Base-by-base conservation (phyloP, 1,140 invertebrate species). In the Drosophila biarmipes region DNA sequence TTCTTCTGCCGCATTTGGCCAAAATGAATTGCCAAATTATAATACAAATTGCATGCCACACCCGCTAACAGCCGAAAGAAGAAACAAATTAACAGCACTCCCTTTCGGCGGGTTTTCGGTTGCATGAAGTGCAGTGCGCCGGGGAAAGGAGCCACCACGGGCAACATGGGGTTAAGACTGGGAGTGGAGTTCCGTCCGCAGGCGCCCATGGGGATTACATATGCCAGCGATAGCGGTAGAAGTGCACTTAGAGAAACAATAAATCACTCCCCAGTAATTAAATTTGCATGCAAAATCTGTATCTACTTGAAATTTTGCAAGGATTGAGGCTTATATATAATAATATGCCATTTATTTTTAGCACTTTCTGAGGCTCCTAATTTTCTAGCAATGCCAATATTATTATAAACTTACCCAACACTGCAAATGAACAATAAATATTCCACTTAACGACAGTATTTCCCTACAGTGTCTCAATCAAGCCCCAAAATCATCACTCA, bases 21-120 rank as follows among this genome's bases (percentile, higher is more conserved):
- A n/a, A 75, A 75, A 75, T 75, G 59, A 87, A 81, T 86, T 87
- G 81, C 73, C 82, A 72, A 87, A 82, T 82, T 73, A 64, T 58
- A 82, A 78, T 78, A 86, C 78, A 80, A 87, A 87, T 87, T 72
- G 81, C 81, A 86, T 71, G 75, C 80, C 79, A 84, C 79, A 78
- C 79, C 79, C 76, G 49, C 56, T 27, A 56, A 78, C 43, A 66
- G 46, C 58, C 34, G 31, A 34, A 51, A 57, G 37, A 52, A 37
- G 40, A 43, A 59, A 37, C 53, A 42, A 45, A 58, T 37, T 12
- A 64, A 15, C 55, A 49, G 49, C 37, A 35, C 64, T 75, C 52
- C 55, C 63, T 42, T 43, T 29, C 38, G 35, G 10, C 12, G 12
- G 43, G 24, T 15, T 27, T 15, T 51, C 38, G 31, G 19, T 37